Conservation (phyloP, 2,888 invertebrate genomes). For the Phrixothrix hirtus region DNA sequence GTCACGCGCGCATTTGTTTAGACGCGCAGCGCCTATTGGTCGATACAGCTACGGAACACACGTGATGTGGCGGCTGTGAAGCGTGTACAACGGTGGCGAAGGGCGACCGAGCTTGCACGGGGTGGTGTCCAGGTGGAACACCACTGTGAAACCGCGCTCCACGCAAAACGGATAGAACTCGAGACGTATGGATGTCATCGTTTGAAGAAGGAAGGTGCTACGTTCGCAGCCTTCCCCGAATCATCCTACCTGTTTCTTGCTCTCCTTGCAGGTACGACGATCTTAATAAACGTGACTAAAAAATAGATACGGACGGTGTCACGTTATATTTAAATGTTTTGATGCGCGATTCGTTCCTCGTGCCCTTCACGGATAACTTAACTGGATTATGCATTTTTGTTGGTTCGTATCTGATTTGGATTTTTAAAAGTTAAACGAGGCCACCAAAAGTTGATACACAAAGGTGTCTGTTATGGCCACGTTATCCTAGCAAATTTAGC, state of each 20-base stretch:
- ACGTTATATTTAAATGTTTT: constrained; percentile 1
- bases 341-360: neutral
- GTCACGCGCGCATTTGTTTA: constrained; percentile 53
- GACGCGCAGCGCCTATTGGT: constrained; percentile 55
- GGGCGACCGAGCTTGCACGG: constrained; percentile 49
- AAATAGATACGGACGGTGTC: constrained; percentile 6
- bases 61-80: constrained; percentile 40
- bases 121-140: constrained; percentile 47
- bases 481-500: constrained; percentile 35
- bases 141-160: constrained; percentile 9
- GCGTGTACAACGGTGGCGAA: constrained; percentile 55
- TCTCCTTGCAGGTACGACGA: constrained; percentile 29
- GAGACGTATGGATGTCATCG: constrained; percentile 9
- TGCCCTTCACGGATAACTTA: neutral
- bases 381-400: neutral
- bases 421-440: constrained; percentile 43
- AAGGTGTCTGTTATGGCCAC: constrained; percentile 49
- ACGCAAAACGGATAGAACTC: too few relatives aligned
- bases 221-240: constrained; percentile 15
- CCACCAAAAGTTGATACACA: constrained; percentile 26
- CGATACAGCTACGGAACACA: constrained; percentile 52
- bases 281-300: constrained; percentile 5
- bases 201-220: constrained; percentile 18
- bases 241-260: constrained; percentile 23
- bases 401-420: neutral